phyloP scores from a whole-genome alignment of 1,140 invertebrate species.

The Portunus trituberculatus region DNA sequence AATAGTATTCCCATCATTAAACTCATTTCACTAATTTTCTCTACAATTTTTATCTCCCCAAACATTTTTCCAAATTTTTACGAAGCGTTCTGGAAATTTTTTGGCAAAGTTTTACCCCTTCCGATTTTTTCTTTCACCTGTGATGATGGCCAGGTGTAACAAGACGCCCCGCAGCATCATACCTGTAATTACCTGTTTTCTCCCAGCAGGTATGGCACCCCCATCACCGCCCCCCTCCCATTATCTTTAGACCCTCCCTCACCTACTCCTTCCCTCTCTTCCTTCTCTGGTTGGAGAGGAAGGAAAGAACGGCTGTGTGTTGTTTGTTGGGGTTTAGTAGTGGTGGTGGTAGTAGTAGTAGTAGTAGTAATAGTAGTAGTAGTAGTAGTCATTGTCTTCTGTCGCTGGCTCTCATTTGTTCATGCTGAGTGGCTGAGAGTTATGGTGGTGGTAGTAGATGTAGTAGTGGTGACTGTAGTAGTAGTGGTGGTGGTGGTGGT shows the following conservation, averaged over 20 bases:
- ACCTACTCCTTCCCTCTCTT: background rate
- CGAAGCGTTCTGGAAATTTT: background rate
- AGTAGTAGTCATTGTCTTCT: too few species aligned
- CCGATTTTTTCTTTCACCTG: background rate
- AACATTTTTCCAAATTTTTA: background rate
- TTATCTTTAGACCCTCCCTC: background rate
- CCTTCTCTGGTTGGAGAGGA: background rate
- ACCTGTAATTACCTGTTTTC: background rate
- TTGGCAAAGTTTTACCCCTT: background rate
- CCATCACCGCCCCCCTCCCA: background rate
- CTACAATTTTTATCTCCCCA: background rate
- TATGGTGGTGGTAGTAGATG: too few species aligned
- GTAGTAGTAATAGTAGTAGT: too few species aligned
- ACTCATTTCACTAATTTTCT: background rate
- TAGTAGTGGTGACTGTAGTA: too few species aligned
- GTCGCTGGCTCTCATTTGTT: too few species aligned
- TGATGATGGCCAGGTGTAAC: slow-evolving; percentile 10
- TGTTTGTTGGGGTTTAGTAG: too few species aligned
- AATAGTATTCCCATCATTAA: background rate
- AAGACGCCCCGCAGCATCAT: background rate
- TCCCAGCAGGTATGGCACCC: background rate
- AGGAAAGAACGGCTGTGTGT: too few species aligned
- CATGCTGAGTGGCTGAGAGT: too few species aligned
- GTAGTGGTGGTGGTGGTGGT: too few species aligned
- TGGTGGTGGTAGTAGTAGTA: too few species aligned